These are phyloP conservation scores for Protobothrops mucrosquamatus DNA, from an alignment of 2,113 vertebrate species.

Conservation along the genomic window DNA sequence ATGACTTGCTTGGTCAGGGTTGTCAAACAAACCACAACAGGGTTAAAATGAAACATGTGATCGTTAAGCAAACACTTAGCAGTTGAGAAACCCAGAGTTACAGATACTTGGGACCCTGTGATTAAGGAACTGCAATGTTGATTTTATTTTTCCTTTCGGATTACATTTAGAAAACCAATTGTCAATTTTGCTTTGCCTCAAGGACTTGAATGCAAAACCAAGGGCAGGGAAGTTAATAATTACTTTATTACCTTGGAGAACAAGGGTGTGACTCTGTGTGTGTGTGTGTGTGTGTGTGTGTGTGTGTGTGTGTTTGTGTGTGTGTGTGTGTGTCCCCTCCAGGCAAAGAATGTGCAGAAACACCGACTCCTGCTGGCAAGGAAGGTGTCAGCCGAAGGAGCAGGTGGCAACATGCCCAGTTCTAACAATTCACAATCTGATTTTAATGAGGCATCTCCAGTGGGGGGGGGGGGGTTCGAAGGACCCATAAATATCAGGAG, in stretches of 20 bases:
- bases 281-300: no score
- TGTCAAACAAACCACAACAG: no score
- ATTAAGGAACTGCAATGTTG: background rate
- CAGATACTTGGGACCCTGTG: background rate
- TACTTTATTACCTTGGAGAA: background rate
- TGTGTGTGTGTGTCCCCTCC: background rate
- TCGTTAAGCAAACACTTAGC: no score
- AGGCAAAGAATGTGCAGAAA: background rate
- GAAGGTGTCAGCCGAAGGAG: background rate
- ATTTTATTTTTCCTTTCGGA: background rate
- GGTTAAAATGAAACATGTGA: background rate
- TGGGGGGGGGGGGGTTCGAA: no score
- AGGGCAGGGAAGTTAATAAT: background rate
- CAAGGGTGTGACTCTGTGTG: background rate
- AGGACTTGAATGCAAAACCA: background rate
- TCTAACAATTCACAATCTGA: background rate
- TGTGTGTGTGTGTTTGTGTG: background rate
- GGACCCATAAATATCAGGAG: background rate
- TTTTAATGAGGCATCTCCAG: background rate
- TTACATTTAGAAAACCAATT: background rate
- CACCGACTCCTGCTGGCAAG: background rate
- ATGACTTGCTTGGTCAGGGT: background rate
- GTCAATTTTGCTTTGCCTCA: background rate
- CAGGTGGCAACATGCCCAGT: background rate
- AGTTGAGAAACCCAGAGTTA: background rate